Evolutionary conservation across 2,888 invertebrate species (phyloP).

Genomic region (Hemicrepidius hirtus): DNA sequence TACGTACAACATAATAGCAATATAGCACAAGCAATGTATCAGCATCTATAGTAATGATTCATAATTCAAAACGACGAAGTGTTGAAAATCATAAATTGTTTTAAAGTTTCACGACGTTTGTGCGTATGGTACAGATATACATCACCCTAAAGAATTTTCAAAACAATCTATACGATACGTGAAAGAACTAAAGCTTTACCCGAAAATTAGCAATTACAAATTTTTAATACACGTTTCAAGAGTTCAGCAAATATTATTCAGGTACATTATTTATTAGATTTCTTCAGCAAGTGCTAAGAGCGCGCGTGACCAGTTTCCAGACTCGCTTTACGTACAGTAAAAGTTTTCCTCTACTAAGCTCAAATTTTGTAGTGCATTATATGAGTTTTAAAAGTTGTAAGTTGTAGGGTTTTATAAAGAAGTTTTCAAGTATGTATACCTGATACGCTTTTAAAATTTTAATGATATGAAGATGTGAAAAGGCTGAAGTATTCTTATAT

Average conservation of each 20-base stretch:
- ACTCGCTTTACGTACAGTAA: slow-evolving; percentile 36
- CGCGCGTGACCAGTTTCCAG: slow-evolving; percentile 42
- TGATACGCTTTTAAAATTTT: slow-evolving; percentile 46
- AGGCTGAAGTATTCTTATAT: slow-evolving; percentile 20
- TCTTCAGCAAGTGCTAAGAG: slow-evolving; percentile 36
- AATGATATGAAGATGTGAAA: slow-evolving; percentile 40
- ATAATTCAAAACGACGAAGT: too few relatives aligned
- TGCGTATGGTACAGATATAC: too few relatives aligned
- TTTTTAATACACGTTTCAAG: too few relatives aligned
- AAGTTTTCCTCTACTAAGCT: slow-evolving; percentile 38
- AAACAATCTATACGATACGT: too few relatives aligned
- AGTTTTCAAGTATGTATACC: slow-evolving; percentile 40
- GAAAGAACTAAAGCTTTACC: too few relatives aligned
- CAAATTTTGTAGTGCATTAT: slow-evolving; percentile 48
- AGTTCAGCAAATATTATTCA: background rate
- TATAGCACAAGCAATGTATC: too few relatives aligned
- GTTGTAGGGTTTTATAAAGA: slow-evolving; percentile 37
- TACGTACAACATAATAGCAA: too few relatives aligned
- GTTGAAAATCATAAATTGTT: too few relatives aligned
- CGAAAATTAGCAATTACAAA: too few relatives aligned
- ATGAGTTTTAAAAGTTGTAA: slow-evolving; percentile 44
- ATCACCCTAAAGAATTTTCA: too few relatives aligned
- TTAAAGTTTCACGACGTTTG: too few relatives aligned
- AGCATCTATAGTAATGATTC: too few relatives aligned
- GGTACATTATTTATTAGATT: slow-evolving; percentile 32